Evolutionary conservation across 1,140 invertebrate species (phyloP), one percentile per base, ranked within the genome.

Genomic region (Argopecten irradians): DNA sequence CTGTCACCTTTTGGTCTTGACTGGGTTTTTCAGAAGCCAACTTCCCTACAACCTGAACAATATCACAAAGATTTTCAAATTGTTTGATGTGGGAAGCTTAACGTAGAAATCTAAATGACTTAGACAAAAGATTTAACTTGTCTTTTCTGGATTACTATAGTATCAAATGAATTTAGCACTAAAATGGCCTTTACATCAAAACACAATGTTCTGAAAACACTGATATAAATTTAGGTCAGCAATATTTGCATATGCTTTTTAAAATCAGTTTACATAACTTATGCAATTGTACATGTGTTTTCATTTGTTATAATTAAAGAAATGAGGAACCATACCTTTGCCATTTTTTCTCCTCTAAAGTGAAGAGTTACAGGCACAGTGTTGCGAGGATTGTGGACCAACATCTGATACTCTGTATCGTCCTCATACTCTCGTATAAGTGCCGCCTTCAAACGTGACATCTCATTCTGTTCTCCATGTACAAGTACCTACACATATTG

Each of bases 391-490:
- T 99, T 99, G 95, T 99, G 98, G 55, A 99, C 97, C 90, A 98
- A 97, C 91, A 99, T 98, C n/a, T 97, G 97, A 14, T 97, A 97
- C 92, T 97, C 97, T 22, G 97, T 96, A 94, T 98, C 97, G 92
- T 98, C 98, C 95, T 99, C 98, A 94, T 99, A 99, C 95, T 99
- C 98, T 22, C 99, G 96, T 92, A 98, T 97, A 32, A 99, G 96
- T 0, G 98, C 99, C 83, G 98, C 97, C 96, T 99, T 99, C 83
- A 99, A 95, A 34, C 99, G 97, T 3, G 97, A 97, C 99, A 99
- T 99, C 96, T 99, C 99, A 95, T 99, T 99, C 94, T 98, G 98
- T 95, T 99, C 99, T 0, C 99, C 99, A 95, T 99, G 99, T 0
- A 99, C 99, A 33, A 99, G 96, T 19, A 99, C 97, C 97, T 97